These are phyloP conservation scores for Agapornis canus DNA, from an alignment of 2,797 vertebrate genomes.

Conservation along the genomic window DNA sequence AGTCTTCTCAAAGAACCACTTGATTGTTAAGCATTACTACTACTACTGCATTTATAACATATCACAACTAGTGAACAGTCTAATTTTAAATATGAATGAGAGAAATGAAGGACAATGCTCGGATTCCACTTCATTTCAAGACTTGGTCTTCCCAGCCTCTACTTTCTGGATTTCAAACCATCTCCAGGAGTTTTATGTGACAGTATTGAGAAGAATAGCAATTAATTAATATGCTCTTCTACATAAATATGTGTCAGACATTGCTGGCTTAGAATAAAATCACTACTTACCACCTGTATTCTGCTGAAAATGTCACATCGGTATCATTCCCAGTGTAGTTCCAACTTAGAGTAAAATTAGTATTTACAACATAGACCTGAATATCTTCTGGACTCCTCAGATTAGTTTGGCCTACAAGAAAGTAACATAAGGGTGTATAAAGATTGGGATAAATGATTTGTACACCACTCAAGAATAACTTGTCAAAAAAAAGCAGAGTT, in stretches of 20 bases:
- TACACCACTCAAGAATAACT: not conserved
- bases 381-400: slow-evolving; percentile 31
- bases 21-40: too few species aligned
- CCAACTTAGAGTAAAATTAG: slow-evolving; percentile 65
- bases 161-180: not conserved
- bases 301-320: slow-evolving; percentile 44
- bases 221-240: not conserved
- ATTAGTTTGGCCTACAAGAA: not conserved
- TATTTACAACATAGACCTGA: slow-evolving; percentile 34
- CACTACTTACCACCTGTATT: slow-evolving; percentile 56
- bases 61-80: not conserved
- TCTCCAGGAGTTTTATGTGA: not conserved
- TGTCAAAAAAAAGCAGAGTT: not conserved
- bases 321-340: not conserved
- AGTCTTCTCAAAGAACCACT: not conserved
- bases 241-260: rapidly evolving
- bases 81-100: not conserved
- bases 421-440: not conserved
- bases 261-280: not conserved
- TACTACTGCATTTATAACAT: not conserved
- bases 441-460: not conserved
- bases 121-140: not conserved
- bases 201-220: not conserved
- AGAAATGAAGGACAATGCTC: not conserved
- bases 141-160: not conserved